These are phyloP conservation scores for Volucella inflata DNA, from an alignment of 2,888 invertebrate genomes.

Conservation along the genomic window DNA sequence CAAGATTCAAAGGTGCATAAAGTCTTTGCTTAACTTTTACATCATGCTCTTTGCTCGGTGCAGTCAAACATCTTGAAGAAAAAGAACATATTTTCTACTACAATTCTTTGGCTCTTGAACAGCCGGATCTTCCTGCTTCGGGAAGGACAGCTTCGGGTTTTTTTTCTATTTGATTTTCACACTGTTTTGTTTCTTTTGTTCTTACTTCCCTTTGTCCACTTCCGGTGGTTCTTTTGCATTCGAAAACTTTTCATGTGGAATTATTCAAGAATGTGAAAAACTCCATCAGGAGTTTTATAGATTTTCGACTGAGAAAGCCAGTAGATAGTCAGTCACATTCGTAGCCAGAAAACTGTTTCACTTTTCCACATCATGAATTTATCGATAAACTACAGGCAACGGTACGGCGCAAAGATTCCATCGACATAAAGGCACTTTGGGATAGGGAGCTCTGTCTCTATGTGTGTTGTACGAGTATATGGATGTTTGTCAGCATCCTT, in stretches of 20 bases:
- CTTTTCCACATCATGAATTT: conserved; percentile 63
- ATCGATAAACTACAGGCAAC: conserved; percentile 43
- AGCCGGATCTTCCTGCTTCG: conserved; percentile 14
- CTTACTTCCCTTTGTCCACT: conserved; percentile 19
- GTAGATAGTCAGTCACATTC: conserved; percentile 1
- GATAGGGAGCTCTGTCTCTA: background rate
- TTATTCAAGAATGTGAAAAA: conserved; percentile 58
- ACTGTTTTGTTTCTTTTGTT: conserved; percentile 16
- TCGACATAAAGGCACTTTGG: conserved; percentile 30
- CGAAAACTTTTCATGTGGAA: conserved; percentile 55
- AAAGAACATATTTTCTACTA: conserved; percentile 32
- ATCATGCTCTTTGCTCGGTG: background rate
- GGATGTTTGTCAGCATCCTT: conserved; percentile 8
- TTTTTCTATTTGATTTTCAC: conserved; percentile 6
- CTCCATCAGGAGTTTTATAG: conserved; percentile 47
- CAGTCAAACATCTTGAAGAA: conserved; percentile 15
- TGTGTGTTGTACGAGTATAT: too few species aligned
- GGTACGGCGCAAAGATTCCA: background rate
- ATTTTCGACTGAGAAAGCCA: conserved; percentile 2
- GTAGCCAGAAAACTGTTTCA: conserved; percentile 40
- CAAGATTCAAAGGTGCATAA: conserved; percentile 48
- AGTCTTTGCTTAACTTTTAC: background rate
- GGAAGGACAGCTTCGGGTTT: background rate
- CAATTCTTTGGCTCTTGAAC: conserved; percentile 18
- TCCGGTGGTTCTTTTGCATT: conserved; percentile 45